Evolutionary conservation across 2,113 vertebrate species (phyloP).

Genomic region (Chionis minor): DNA sequence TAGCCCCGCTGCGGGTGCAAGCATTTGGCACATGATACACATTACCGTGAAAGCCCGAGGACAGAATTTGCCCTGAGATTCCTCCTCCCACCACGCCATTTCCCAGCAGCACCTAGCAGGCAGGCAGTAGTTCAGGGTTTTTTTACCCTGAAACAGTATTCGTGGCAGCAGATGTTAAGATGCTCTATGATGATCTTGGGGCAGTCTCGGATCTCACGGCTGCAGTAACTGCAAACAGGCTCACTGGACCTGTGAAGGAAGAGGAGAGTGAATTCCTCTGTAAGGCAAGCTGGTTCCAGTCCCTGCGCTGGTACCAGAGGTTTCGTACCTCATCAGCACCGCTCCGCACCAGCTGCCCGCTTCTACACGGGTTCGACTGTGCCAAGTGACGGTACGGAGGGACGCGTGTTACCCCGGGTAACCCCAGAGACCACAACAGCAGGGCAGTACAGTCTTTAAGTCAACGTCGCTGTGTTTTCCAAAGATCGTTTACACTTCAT

Average conservation of each 20-base stretch:
- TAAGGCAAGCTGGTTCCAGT: background rate
- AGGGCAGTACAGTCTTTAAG: background rate
- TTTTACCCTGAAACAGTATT: constrained; percentile 86
- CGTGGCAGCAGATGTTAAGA: constrained; percentile 87
- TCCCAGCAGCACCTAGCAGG: background rate
- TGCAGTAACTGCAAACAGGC: constrained; percentile 84
- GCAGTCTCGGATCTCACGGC: constrained; percentile 80
- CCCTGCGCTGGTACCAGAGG: background rate
- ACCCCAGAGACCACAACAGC: background rate
- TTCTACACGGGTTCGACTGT: background rate
- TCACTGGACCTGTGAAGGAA: background rate
- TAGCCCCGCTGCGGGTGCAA: fast-evolving
- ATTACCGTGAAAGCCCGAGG: background rate
- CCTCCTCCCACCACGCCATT: background rate
- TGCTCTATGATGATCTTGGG: constrained; percentile 88
- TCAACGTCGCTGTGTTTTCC: background rate
- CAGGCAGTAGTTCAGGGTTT: background rate
- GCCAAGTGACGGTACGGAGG: background rate
- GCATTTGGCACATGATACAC: fast-evolving
- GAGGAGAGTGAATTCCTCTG: background rate
- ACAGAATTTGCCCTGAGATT: background rate
- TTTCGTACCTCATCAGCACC: background rate
- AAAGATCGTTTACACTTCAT: background rate
- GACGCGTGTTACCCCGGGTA: background rate
- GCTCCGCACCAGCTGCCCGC: background rate